Evolutionary conservation across 2,797 vertebrate genomes (phyloP), one percentile per base, ranked within the genome.

Genomic region (Esox lucius): DNA sequence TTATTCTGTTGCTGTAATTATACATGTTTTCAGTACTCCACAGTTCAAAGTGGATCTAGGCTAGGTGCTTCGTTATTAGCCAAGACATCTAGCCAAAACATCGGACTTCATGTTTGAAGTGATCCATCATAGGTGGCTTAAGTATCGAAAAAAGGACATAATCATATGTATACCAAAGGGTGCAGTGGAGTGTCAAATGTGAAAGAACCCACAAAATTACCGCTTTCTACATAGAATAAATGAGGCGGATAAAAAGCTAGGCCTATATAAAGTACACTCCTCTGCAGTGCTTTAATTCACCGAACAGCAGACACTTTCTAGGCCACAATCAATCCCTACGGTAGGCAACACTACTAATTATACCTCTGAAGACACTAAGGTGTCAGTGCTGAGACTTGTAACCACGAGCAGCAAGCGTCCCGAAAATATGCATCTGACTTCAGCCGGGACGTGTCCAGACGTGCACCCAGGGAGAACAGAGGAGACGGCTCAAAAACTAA

Each of bases 341-440:
- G 65, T 78, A 85, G 76, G 64, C 85, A 83, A 79, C 77, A 82
- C 81, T 24, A 76, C 90, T 91, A 91, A 93, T 92, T 91, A 91
- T 87, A 91, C 87, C 80, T 68, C 33, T 80, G 76, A 85, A 65
- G 65, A 78, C 74, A 82, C 66, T 87, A 91, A 91, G 89, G 91
- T 92, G 91, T 91, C 87, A 82, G 80, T 83, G 88, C 91, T 83
- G 76, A 81, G 84, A 86, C 91, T 89, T 90, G 87, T 84, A 89
- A 91, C 87, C 79, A 80, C 85, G 91, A 90, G 83, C 80, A 84
- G 88, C 22, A 59, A 59, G 22, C 56, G 4, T 59, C 56, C 80
- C 64, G 74, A 87, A 86, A 92, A 87, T 85, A 91, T 90, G 88
- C 84, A 86, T 87, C 82, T 85, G 81, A 76, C 49, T 81, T 81